Conservation (phyloP, 2,113 vertebrate genomes). For the Rhinopomastus cyanomelas region DNA sequence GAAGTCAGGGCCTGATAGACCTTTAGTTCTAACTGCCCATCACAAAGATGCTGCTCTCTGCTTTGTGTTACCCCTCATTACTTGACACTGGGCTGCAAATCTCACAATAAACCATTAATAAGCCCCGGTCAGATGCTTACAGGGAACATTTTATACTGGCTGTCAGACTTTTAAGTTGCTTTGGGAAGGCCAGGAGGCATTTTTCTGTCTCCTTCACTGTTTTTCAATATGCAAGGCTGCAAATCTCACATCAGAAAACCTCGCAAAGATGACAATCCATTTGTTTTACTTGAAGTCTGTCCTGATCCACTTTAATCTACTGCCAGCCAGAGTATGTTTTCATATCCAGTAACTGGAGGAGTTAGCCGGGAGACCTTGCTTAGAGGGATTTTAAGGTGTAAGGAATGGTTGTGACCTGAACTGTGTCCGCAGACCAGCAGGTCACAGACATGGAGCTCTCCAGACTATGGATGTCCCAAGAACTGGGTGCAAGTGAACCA, state of each 20-base stretch:
- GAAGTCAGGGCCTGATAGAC: neutral
- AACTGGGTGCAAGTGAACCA: neutral
- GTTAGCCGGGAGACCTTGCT: neutral
- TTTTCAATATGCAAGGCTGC: neutral
- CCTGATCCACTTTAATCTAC: neutral
- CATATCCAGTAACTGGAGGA: neutral
- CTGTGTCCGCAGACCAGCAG: neutral
- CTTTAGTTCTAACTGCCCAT: neutral
- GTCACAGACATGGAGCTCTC: neutral
- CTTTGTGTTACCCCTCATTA: conserved; percentile 13
- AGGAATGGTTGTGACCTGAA: neutral
- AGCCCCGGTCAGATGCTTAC: neutral
- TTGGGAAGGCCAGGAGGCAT: neutral
- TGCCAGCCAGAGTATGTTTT: neutral
- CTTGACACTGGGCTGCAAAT: neutral
- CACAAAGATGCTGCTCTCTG: neutral
- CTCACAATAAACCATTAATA: neutral
- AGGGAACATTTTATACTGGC: neutral
- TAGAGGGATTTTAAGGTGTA: neutral
- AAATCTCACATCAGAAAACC: neutral
- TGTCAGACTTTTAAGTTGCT: neutral
- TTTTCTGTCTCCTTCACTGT: neutral
- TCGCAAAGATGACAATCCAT: neutral
- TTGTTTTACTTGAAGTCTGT: neutral
- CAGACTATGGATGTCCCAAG: neutral